Conservation (phyloP, 1,140 invertebrate species). For the Sarcophaga bullata region DNA sequence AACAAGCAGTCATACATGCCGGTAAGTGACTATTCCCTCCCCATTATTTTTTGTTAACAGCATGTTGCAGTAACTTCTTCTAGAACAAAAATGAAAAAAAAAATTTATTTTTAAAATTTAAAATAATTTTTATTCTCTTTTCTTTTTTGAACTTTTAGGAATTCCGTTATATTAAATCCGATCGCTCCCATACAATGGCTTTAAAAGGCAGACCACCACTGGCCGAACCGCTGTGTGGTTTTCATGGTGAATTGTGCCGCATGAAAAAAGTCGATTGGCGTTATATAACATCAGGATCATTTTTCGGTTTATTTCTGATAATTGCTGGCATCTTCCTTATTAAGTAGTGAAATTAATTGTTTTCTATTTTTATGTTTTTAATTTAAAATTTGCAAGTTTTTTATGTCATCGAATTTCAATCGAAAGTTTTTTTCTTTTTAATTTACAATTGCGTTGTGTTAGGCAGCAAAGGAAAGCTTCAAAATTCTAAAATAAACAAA, state of each 20-base stretch:
- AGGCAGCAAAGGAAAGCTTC: too few species aligned
- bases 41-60: too few species aligned
- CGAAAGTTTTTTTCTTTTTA: constrained; percentile 1
- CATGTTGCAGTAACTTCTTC: too few species aligned
- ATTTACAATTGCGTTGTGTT: too few species aligned
- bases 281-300: constrained; percentile 69
- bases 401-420: not conserved
- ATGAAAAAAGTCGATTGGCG: constrained; percentile 65
- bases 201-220: constrained; percentile 78
- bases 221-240: constrained; percentile 93
- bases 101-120: constrained; percentile 16
- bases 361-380: constrained; percentile 5
- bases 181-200: constrained; percentile 75
- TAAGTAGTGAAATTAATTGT: constrained; percentile 66
- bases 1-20: constrained; percentile 67
- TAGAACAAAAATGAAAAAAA: not conserved
- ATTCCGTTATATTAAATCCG: constrained; percentile 72
- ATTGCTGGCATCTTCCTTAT: constrained; percentile 72
- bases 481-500: too few species aligned
- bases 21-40: constrained; percentile 55
- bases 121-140: not conserved
- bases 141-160: constrained; percentile 61
- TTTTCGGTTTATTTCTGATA: constrained; percentile 70
- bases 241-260: constrained; percentile 82
- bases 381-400: not conserved